phyloP scores from a whole-genome alignment of 2,113 vertebrate species.

The Talpa occidentalis region DNA sequence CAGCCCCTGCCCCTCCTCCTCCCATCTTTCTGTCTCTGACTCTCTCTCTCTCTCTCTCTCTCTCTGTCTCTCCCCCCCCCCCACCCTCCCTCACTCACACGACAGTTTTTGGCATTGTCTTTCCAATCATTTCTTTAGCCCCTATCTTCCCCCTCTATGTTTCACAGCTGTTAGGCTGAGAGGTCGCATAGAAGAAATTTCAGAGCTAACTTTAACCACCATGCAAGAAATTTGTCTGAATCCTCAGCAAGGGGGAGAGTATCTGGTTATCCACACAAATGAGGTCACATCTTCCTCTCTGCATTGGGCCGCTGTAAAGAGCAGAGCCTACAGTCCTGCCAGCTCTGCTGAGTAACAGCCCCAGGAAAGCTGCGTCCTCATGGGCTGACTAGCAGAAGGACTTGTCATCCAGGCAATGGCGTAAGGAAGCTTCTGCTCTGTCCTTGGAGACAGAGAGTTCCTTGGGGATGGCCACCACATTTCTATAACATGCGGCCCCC shows the following conservation, averaged over 20 bases:
- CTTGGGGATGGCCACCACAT: neutral
- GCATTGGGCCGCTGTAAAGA: constrained; percentile 52
- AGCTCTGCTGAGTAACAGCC: constrained; percentile 16
- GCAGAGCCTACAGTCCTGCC: neutral
- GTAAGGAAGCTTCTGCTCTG: neutral
- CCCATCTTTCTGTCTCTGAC: too few relatives aligned
- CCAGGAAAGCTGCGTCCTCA: neutral
- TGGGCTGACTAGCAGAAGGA: neutral
- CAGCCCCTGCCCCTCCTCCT: neutral
- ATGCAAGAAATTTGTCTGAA: constrained; percentile 50
- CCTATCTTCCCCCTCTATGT: constrained; percentile 23
- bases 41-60: neutral
- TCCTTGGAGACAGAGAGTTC: neutral
- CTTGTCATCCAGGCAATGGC: neutral
- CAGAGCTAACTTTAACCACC: constrained; percentile 38
- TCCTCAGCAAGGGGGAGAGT: constrained; percentile 26
- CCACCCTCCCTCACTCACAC: neutral
- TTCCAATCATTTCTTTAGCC: constrained; percentile 15
- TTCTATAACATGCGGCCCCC: neutral
- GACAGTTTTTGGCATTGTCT: constrained; percentile 17
- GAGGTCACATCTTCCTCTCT: constrained; percentile 61
- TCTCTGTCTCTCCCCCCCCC: neutral
- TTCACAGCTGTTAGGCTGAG: constrained; percentile 5
- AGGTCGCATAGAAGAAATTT: constrained; percentile 48
- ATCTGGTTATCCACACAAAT: constrained; percentile 56